Conservation (phyloP, 2,797 vertebrate species). For the Trachurus trachurus region DNA sequence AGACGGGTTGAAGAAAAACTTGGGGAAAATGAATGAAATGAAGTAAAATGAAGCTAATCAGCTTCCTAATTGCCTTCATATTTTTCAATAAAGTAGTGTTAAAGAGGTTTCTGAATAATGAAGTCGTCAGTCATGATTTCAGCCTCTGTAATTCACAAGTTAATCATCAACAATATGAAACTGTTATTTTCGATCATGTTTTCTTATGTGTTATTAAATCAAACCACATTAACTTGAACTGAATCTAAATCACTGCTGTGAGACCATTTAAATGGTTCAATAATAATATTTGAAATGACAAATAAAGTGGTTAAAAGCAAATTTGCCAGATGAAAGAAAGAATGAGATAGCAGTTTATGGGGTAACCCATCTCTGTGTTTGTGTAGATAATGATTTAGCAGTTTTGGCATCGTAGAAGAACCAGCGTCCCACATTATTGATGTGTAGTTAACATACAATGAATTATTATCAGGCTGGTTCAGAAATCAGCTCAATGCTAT, state of each 20-base stretch:
- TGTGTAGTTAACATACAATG: background rate
- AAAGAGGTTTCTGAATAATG: background rate
- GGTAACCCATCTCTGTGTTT: background rate
- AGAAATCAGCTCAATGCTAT: background rate
- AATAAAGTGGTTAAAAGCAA: background rate
- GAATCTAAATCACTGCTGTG: background rate
- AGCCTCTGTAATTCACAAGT: background rate
- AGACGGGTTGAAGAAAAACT: background rate
- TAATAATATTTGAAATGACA: too few relatives aligned
- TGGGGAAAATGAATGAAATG: background rate
- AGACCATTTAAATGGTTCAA: too few relatives aligned
- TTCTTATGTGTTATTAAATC: background rate
- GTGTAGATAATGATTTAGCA: background rate
- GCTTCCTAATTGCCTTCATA: too few relatives aligned
- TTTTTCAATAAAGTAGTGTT: background rate
- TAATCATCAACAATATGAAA: too few relatives aligned
- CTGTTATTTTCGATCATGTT: too few relatives aligned
- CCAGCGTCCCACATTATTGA: background rate
- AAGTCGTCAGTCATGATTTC: background rate
- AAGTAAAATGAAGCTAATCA: background rate
- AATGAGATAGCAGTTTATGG: background rate
- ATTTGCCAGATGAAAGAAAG: background rate
- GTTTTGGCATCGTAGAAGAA: background rate
- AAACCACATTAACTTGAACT: background rate
- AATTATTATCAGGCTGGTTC: background rate